Evolutionary conservation across 2,888 invertebrate species (phyloP), one percentile per base, ranked within the genome.

Genomic region (Noctua fimbriata): DNA sequence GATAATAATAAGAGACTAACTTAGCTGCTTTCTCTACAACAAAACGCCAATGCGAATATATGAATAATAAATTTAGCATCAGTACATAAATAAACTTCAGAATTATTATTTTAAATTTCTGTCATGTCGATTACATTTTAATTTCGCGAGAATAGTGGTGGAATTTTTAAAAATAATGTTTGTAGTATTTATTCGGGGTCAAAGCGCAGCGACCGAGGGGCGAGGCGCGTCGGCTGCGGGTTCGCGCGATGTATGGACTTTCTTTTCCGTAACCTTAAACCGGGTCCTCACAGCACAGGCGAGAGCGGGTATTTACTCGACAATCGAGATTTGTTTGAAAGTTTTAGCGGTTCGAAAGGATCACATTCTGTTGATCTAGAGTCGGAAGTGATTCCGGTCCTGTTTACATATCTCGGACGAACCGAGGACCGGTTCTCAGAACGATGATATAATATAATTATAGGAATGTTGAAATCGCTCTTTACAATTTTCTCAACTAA

Each of bases 191-290:
- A 90, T 90, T 89, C 81, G 92, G 92, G 96, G 95, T 95, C 96
- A 95, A 93, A 95, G 94, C 94, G 92, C 94, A 92, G 89, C 92
- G 93, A 94, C 94, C 94, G 94, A 92, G 83, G 89, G 84, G 89
- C 71, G 84, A 83, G 81, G 70, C 79, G 83, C 72, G 60, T 63
- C 79, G 79, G 77, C 71, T 78, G 82, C 79, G 76, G 87, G 79
- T 84, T 79, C 49, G 79, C 88, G 88, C 88, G 88, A 89, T 91
- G 86, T 91, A 91, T 91, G 92, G 91, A 96, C 96, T 96, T 96
- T 96, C 96, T 96, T 96, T 96, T 96, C 95, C 94, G 92, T 93
- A 92, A 94, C 93, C 92, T 93, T 93, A 91, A 87, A 88, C 87
- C 89, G 90, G 83, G 89, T 83, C 79, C 85, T 80, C 79, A 89